Evolutionary conservation across 2,888 invertebrate genomes (phyloP).

Genomic region (Eupithecia inturbata): DNA sequence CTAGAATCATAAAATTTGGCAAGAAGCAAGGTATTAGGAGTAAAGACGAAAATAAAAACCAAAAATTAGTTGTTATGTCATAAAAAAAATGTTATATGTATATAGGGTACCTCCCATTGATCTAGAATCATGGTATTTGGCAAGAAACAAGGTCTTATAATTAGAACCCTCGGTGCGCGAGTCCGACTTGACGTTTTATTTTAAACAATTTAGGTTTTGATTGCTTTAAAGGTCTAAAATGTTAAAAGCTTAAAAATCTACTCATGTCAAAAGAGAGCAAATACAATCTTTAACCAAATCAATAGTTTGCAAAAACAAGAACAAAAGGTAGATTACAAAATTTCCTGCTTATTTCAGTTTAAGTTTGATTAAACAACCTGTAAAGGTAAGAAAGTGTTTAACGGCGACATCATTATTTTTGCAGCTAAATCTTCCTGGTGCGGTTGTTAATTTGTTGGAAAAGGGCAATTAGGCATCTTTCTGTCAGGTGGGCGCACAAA

Average conservation of each 20-base stretch:
- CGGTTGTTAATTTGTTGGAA: conserved; percentile 58
- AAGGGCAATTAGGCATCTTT: conserved; percentile 63
- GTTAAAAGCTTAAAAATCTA: background rate
- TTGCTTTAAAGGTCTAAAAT: background rate
- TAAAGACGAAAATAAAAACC: too few relatives aligned
- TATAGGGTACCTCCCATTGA: too few relatives aligned
- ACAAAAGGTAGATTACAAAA: background rate
- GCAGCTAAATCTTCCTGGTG: conserved; percentile 39
- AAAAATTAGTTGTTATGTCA: too few relatives aligned
- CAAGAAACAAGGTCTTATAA: too few relatives aligned
- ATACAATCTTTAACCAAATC: background rate
- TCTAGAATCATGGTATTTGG: too few relatives aligned
- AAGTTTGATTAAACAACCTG: conserved; percentile 17
- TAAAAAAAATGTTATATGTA: too few relatives aligned
- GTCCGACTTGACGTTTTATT: too few relatives aligned
- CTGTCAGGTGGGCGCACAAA: conserved; percentile 59
- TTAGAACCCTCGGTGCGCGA: too few relatives aligned
- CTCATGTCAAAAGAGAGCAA: background rate
- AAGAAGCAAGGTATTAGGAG: too few relatives aligned
- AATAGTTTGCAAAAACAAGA: background rate
- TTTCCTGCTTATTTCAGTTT: background rate
- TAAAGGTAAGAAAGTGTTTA: conserved; percentile 37
- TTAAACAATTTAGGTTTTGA: background rate
- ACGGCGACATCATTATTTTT: conserved; percentile 32
- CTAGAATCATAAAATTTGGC: too few relatives aligned